These are phyloP conservation scores for Alentia gelatinosa DNA, from an alignment of 2,888 invertebrate genomes.

Conservation along the genomic window DNA sequence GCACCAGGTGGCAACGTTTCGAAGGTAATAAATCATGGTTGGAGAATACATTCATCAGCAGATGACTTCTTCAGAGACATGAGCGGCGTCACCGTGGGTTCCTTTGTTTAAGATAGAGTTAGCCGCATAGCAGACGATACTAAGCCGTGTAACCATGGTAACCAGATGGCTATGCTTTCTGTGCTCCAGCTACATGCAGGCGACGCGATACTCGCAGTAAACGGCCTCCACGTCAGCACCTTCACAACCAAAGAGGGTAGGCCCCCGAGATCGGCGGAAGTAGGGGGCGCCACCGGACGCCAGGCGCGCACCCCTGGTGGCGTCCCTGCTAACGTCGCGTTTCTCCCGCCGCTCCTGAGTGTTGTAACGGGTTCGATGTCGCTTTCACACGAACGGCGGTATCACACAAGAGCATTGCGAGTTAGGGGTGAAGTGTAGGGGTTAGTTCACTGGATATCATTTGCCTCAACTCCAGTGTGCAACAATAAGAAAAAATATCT, in stretches of 20 bases:
- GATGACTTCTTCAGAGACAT: too few relatives aligned
- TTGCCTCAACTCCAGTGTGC: too few relatives aligned
- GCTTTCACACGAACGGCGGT: background rate
- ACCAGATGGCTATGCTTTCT: slow-evolving; percentile 20
- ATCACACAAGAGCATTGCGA: background rate
- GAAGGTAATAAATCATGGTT: too few relatives aligned
- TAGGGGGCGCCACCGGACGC: slow-evolving; percentile 11
- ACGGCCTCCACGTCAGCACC: slow-evolving; percentile 50
- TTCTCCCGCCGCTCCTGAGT: background rate
- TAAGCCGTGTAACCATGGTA: slow-evolving; percentile 7
- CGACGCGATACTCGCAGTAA: slow-evolving; percentile 58
- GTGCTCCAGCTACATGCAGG: slow-evolving; percentile 58
- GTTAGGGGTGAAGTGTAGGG: background rate
- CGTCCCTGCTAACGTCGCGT: background rate
- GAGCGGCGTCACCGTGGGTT: too few relatives aligned
- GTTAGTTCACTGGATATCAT: too few relatives aligned
- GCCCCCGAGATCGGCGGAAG: background rate
- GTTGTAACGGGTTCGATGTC: background rate
- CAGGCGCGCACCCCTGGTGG: background rate
- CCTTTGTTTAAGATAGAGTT: too few relatives aligned
- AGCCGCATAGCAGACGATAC: background rate
- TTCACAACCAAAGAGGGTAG: slow-evolving; percentile 59
- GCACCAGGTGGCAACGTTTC: too few relatives aligned
- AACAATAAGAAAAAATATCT: too few relatives aligned
- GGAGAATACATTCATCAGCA: too few relatives aligned